These are phyloP conservation scores for Circaetus cinerascens DNA, from an alignment of 2,113 vertebrate species.

Conservation along the genomic window DNA sequence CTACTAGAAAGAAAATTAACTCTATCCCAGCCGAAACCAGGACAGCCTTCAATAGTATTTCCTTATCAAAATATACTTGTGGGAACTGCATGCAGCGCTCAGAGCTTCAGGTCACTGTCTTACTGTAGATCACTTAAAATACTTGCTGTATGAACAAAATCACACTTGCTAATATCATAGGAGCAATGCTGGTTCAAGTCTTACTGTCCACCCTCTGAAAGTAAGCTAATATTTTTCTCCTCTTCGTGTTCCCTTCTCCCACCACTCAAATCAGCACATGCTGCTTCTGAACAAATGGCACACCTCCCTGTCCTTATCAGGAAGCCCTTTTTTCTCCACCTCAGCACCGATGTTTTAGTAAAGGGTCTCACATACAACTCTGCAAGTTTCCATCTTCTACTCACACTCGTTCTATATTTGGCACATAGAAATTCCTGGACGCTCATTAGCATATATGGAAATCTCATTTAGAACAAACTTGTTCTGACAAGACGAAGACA, in stretches of 20 bases:
- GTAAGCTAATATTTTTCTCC: neutral
- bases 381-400: neutral
- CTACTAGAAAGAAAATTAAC: no score
- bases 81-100: neutral
- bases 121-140: neutral
- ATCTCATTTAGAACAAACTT: neutral
- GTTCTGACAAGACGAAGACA: neutral
- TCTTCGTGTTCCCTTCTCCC: neutral
- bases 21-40: no score
- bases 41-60: neutral
- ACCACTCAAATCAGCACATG: neutral
- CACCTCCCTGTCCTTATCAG: neutral
- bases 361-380: neutral
- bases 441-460: neutral
- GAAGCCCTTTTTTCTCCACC: neutral
- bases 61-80: neutral
- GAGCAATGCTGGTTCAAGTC: neutral
- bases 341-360: neutral
- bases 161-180: neutral
- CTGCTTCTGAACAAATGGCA: fast-evolving
- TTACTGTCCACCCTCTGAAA: neutral
- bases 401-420: neutral
- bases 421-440: neutral
- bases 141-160: neutral
- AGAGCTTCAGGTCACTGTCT: neutral